Base-by-base conservation (phyloP, 1,140 invertebrate genomes). In the Drosophila grimshawi region DNA sequence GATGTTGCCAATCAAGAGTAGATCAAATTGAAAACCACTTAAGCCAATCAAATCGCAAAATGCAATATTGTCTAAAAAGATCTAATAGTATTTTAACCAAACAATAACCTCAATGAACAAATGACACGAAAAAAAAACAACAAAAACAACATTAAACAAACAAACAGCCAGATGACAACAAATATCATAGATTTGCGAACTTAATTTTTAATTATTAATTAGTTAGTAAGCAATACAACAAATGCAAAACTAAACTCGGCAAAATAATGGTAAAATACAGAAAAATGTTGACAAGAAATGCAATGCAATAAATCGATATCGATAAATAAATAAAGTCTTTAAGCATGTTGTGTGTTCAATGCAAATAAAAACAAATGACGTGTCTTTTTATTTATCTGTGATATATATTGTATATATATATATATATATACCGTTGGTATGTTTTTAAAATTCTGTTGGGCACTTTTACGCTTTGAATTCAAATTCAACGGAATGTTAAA, bases 281-380 rank as follows among this genome's bases (percentile, higher is more conserved):
- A 51, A 83, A 79, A 83, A 64, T 70, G 80, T 72, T 80, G 68
- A 77, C 66, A 74, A 83, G 35, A 66, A 66, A 72, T 72, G 57
- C 41, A 77, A 86, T 86, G 82, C 82, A 86, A 86, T 86, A 86
- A 86, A 86, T 88, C 76, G 82, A 88, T 88, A 88, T 66, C 80
- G 80, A 83, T 88, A 75, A 83, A 85, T 89, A 85, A 89, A 89
- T 89, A 89, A 89, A 89, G 68, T 89, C 85, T 85, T 89, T 89
- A 89, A 89, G 57, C 86, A 77, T 85, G 85, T 89, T 89, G 81
- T 89, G 80, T 85, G 85, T 89, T 89, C 75, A 89, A 89, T 89
- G 81, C 74, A 89, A 89, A 71, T 78, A 71, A 76, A 65, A 39
- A 11, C n/a, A 59, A 5, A 62, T 43, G 3, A 6, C 19, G 3